Evolutionary conservation across 2,888 invertebrate species (phyloP).

Genomic region (Calliphora vomitoria): DNA sequence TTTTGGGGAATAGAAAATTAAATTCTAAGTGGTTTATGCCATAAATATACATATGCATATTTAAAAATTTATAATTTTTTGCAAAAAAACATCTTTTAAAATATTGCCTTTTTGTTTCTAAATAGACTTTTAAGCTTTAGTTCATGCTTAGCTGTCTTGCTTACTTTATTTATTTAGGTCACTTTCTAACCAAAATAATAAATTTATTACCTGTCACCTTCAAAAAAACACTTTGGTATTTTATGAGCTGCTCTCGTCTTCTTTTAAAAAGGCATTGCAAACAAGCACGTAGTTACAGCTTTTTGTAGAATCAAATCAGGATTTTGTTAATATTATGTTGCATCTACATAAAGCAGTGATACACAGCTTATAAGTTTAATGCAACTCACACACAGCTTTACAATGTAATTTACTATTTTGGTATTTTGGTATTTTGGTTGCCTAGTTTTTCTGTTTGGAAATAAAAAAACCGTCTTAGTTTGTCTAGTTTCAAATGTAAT

Average conservation of each 20-base stretch:
- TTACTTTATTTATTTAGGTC: constrained; percentile 23
- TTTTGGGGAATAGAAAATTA: no score
- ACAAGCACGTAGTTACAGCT: constrained; percentile 11
- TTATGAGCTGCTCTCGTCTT: background rate
- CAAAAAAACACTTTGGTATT: background rate
- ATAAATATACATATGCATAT: no score
- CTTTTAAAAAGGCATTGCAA: background rate
- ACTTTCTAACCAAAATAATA: background rate
- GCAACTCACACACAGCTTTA: constrained; percentile 55
- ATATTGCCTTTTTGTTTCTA: background rate
- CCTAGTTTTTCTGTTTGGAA: background rate
- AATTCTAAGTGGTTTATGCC: no score
- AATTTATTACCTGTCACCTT: constrained; percentile 27
- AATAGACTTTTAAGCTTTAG: no score
- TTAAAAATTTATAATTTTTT: no score
- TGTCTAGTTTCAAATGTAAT: constrained; percentile 26
- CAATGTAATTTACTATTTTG: constrained; percentile 68
- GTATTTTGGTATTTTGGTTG: background rate
- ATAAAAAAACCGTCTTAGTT: background rate
- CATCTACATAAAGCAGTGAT: constrained; percentile 45
- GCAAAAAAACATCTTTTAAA: no score
- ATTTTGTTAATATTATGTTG: constrained; percentile 12
- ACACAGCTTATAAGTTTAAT: constrained; percentile 51
- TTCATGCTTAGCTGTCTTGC: background rate
- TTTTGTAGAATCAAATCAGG: constrained; percentile 32